Evolutionary conservation across 2,888 invertebrate genomes (phyloP), one percentile per base, ranked within the genome.

Genomic region (Horisme vitalbata): DNA sequence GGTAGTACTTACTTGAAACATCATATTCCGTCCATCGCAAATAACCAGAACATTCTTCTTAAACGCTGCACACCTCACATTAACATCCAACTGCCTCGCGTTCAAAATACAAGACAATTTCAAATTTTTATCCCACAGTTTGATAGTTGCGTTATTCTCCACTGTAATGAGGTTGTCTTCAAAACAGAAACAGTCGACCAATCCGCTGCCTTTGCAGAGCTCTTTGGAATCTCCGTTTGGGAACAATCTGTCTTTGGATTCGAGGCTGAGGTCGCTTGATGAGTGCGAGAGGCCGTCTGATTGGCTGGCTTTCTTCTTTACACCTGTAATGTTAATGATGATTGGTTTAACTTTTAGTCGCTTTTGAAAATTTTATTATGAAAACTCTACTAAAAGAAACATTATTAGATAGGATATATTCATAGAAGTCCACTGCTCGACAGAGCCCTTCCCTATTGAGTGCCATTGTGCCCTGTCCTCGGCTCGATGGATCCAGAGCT

Each of bases 101-200:
- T 79, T 73, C 28, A 90, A 50, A 23, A 90, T 79, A 15, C 72
- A 68, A 0, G 64, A 53, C 1, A 87, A 28, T 28, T 80, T 75
- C 28, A 84, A 41, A 3, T 73, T 63, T 4, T 61, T 60, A 30
- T 75, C 69, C 90, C 90, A 90, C 3, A 88, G 64, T 43, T 89
- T 88, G 1, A 88, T 75, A 0, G 76, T 77, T 0, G 81, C 83
- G 36, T 86, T 87, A 7, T 65, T 69, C 37, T 87, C 86, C 0
- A 90, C 75, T 0, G 85, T 86, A 2, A 90, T 59, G 1, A 90
- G 64, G 0, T 86, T 83, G 1, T 71, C n/a, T n/a, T n/a, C n/a
- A n/a, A n/a, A n/a, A n/a, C n/a, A 83, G 61, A 80, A 88, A 41
- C 86, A 83, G 11, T 80, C 77, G 0, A 89, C 75, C 0, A 87